Conservation (phyloP, 2,888 invertebrate genomes). For the Eueremaeus valkanovi region DNA sequence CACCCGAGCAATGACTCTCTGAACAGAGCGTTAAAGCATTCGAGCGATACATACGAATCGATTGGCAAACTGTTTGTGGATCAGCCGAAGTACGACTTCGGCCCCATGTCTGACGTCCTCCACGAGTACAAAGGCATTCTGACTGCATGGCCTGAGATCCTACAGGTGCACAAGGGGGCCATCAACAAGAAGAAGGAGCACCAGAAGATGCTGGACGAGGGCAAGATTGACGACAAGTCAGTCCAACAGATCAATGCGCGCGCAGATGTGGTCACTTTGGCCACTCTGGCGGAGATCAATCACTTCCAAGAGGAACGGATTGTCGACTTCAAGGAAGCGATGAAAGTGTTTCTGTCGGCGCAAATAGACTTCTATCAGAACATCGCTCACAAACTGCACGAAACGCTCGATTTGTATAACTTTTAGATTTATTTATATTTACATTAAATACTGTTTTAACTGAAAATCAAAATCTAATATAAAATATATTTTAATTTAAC, state of each 20-base stretch:
- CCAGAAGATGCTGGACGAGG: conserved; percentile 70
- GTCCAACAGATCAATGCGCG: conserved; percentile 73
- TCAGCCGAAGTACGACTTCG: conserved; percentile 62
- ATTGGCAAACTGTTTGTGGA: conserved; percentile 86
- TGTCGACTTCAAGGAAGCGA: conserved; percentile 74
- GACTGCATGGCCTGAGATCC: conserved; percentile 80
- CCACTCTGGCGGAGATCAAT: conserved; percentile 86
- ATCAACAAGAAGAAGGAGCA: conserved; percentile 85
- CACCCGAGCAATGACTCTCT: conserved; percentile 52
- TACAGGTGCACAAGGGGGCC: conserved; percentile 73
- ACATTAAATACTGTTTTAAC: no score
- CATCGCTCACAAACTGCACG: conserved; percentile 49
- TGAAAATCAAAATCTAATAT: no score
- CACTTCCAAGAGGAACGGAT: conserved; percentile 86
- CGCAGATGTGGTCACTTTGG: conserved; percentile 87
- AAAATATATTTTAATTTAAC: no score
- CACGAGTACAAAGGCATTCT: conserved; percentile 93
- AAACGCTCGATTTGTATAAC: conserved; percentile 38
- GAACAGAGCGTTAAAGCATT: conserved; percentile 74
- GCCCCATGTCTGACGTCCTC: conserved; percentile 71
- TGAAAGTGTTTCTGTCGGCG: conserved; percentile 77
- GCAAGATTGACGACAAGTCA: conserved; percentile 68
- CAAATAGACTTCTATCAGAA: conserved; percentile 90
- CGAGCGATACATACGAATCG: conserved; percentile 81
- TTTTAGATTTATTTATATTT: background rate